Evolutionary conservation across 2,888 invertebrate genomes (phyloP).

Genomic region (Ochropleura plecta): DNA sequence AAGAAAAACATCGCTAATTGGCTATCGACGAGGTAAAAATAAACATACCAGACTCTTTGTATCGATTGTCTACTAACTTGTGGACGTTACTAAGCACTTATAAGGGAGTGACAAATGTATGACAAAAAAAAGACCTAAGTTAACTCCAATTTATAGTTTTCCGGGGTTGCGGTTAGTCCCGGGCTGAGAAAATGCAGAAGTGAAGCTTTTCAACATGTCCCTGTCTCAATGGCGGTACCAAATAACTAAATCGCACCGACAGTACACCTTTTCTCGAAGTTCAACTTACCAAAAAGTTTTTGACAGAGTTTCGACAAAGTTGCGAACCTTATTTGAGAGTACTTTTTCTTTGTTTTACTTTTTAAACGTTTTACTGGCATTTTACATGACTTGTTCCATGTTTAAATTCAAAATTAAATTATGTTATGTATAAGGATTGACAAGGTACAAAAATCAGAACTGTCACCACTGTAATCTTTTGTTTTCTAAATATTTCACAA

Average conservation of each 20-base stretch:
- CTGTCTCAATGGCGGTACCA: neutral
- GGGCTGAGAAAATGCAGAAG: too few relatives aligned
- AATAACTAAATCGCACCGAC: neutral
- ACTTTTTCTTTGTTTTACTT: conserved; percentile 12
- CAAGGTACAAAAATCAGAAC: neutral
- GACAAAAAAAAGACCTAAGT: too few relatives aligned
- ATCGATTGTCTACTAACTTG: conserved; percentile 19
- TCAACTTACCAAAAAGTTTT: neutral
- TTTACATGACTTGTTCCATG: neutral
- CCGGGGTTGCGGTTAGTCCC: too few relatives aligned
- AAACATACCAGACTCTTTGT: conserved; percentile 13
- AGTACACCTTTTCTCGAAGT: neutral
- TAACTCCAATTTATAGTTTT: too few relatives aligned
- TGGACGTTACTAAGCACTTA: neutral
- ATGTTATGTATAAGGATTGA: neutral
- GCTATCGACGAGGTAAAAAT: conserved; percentile 39
- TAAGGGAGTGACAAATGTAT: neutral
- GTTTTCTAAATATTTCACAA: neutral
- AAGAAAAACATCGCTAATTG: conserved; percentile 48
- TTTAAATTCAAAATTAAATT: neutral
- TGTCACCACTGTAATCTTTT: neutral
- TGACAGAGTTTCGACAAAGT: neutral
- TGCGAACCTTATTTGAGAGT: neutral
- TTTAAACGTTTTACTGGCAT: neutral
- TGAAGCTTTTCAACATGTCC: neutral